phyloP scores from a whole-genome alignment of 2,888 invertebrate genomes.

The Polyploca ridens region DNA sequence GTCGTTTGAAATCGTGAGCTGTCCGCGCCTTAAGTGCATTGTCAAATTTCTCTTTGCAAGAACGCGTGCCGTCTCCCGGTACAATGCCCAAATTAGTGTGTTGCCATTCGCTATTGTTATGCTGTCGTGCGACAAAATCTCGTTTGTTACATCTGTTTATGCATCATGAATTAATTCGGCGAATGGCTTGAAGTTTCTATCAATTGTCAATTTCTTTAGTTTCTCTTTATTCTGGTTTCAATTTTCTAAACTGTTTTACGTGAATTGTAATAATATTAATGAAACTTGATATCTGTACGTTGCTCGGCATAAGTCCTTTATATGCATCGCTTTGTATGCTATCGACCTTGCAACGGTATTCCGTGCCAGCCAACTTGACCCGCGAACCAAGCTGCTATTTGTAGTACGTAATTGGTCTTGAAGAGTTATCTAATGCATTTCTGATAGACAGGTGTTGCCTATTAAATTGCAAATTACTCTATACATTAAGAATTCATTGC shows the following conservation, averaged over 20 bases:
- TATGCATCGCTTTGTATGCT: background rate
- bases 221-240: background rate
- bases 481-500: slow-evolving; percentile 7
- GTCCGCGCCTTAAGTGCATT: no score
- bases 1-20: no score
- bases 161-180: slow-evolving; percentile 8
- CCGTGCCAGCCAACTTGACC: background rate
- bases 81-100: slow-evolving; percentile 69
- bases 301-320: background rate
- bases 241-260: background rate
- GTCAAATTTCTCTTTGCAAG: slow-evolving; percentile 73
- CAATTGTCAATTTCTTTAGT: background rate
- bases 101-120: slow-evolving; percentile 62
- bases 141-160: slow-evolving; percentile 27
- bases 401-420: slow-evolving; percentile 30
- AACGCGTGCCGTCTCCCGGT: slow-evolving; percentile 53
- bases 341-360: background rate
- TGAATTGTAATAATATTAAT: background rate
- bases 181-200: slow-evolving; percentile 11
- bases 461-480: slow-evolving; percentile 5
- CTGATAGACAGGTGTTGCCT: slow-evolving; percentile 26
- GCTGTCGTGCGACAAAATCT: slow-evolving; percentile 45
- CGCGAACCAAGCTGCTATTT: slow-evolving; percentile 15
- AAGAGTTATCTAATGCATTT: slow-evolving; percentile 24
- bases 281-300: background rate